phyloP scores from a whole-genome alignment of 2,797 vertebrate species.

The Oryzias sinensis region DNA sequence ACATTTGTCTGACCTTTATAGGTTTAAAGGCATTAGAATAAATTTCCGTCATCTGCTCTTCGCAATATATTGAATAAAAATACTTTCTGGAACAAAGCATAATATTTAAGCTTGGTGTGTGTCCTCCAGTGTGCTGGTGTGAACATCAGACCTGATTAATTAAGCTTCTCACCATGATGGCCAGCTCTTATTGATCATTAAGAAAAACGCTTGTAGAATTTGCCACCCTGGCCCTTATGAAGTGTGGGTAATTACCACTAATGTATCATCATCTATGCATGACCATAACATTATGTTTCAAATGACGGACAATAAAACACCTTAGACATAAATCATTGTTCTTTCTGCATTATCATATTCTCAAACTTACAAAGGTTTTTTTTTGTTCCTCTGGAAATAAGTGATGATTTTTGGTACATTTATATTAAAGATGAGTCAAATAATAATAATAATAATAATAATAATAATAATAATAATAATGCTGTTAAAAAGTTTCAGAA shows the following conservation, averaged over 20 bases:
- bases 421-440: neutral
- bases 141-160: conserved; percentile 86
- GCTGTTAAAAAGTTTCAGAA: too few species aligned
- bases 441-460: too few species aligned
- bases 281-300: conserved; percentile 78
- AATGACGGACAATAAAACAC: conserved; percentile 81
- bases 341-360: conserved; percentile 82
- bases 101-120: conserved; percentile 49
- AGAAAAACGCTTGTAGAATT: conserved; percentile 82
- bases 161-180: conserved; percentile 93
- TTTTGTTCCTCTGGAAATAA: conserved; percentile 13
- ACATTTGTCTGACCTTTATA: conserved; percentile 86
- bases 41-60: conserved; percentile 79
- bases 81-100: conserved; percentile 47
- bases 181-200: conserved; percentile 92
- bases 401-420: conserved; percentile 33
- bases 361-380: conserved; percentile 80
- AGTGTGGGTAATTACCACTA: conserved; percentile 95
- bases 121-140: conserved; percentile 26
- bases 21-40: conserved; percentile 85
- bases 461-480: too few species aligned
- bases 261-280: conserved; percentile 96
- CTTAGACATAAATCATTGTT: conserved; percentile 85
- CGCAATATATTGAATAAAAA: conserved; percentile 53
- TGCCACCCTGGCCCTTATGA: conserved; percentile 87